phyloP scores from a whole-genome alignment of 1,140 invertebrate species.

The Pogonognathellus flavescens region DNA sequence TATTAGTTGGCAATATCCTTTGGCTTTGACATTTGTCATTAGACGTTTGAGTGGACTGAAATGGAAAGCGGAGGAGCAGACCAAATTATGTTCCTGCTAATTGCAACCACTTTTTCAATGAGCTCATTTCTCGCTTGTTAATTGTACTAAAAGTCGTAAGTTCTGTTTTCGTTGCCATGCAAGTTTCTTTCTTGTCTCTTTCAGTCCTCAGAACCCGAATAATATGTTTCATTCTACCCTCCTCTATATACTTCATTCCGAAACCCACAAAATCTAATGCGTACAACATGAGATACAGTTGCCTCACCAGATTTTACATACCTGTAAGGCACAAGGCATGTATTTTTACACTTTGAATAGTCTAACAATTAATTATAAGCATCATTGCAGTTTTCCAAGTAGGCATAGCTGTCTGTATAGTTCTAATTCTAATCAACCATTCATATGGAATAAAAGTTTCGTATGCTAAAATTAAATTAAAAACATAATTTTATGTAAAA shows the following conservation, averaged over 20 bases:
- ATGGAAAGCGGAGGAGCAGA: conserved; percentile 14
- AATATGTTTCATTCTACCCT: not conserved
- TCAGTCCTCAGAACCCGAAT: not conserved
- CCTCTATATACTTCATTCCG: not conserved
- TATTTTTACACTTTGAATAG: no score
- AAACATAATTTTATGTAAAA: no score
- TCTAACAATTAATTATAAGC: no score
- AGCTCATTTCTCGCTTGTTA: conserved; percentile 14
- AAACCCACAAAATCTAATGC: not conserved
- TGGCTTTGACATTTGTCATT: conserved; percentile 50
- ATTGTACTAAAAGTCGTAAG: not conserved
- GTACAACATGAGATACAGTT: not conserved
- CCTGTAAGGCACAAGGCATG: no score
- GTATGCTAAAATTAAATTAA: no score
- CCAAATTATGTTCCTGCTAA: conserved; percentile 16
- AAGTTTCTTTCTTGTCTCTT: no score
- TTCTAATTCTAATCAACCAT: no score
- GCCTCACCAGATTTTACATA: no score
- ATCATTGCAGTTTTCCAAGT: no score
- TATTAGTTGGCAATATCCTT: conserved; percentile 30
- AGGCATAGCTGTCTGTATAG: no score
- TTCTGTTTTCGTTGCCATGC: no score
- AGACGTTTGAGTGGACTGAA: conserved; percentile 37
- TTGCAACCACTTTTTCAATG: conserved; percentile 41
- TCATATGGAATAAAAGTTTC: no score